Evolutionary conservation across 2,797 vertebrate species (phyloP), one percentile per base, ranked within the genome.

Genomic region (Lemur catta): DNA sequence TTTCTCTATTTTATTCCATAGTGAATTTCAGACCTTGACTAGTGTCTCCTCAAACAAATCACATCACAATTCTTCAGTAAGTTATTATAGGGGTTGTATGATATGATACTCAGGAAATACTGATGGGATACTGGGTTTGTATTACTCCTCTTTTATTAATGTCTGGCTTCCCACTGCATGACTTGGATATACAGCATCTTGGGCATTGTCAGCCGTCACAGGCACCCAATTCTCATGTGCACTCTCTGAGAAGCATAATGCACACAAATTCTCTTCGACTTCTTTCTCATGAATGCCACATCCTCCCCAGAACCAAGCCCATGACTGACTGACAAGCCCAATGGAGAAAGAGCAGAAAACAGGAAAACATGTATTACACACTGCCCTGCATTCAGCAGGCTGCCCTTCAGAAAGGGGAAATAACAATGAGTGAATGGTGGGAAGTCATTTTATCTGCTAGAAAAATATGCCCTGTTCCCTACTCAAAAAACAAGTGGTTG

Each of bases 361-460:
- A 99, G 98, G 99, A 99, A 99, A 98, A 93, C 97, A 88, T 98
- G 97, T 97, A 98, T 98, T 98, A 98, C 97, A 98, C 98, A 98
- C 97, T 93, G 92, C 96, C 87, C 94, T 95, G 96, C 97, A 98
- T 98, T 98, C 98, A 98, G 98, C 98, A 98, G 95, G 87, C 95
- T 63, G 96, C 97, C 97, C 93, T 98, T 97, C 94, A 93, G 98
- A 98, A 98, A 99, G 82, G 97, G 99, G 98, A 99, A 99, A 98
- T 98, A 98, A 98, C 98, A 98, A 98, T 98, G 98, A 98, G 96
- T 98, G 98, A 98, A 98, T 98, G 97, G 98, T 98, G 98, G 98
- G 98, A 98, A 98, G 98, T 97, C 79, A 98, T 98, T 98, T 99
- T 98, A 98, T 98, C 98, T 98, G 75, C 97, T 98, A 98, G 98